A percentile compares a stretch with the other conserved stretches of the same genome.
These are phyloP conservation scores for Hipparchia sbordonii DNA, from an alignment of 2,888 invertebrate species.

Conservation along the genomic window DNA sequence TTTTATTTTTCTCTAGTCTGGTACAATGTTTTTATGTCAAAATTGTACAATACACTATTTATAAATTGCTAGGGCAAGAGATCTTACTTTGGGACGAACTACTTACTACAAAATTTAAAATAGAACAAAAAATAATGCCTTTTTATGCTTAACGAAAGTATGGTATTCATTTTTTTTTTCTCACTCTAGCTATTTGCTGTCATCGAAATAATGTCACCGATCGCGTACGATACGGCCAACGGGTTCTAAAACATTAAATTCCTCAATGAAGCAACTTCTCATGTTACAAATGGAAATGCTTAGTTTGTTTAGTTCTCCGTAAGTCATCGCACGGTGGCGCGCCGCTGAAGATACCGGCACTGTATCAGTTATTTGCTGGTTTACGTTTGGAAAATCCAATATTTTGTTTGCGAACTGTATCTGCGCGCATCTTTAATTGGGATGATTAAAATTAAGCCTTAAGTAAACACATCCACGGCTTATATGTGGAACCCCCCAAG, in stretches of 20 bases:
- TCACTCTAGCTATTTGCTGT: too few relatives aligned
- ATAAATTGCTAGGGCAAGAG: too few relatives aligned
- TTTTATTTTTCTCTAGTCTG: too few relatives aligned
- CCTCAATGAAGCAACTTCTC: constrained; percentile 33
- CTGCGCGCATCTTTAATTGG: constrained; percentile 59
- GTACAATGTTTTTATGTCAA: too few relatives aligned
- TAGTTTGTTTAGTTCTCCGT: constrained; percentile 34
- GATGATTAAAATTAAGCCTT: constrained; percentile 61
- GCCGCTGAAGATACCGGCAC: constrained; percentile 32
- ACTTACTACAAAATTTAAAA: too few relatives aligned
- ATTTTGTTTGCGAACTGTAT: constrained; percentile 55
- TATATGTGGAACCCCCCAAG: constrained; percentile 55
- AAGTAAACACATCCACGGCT: constrained; percentile 62
- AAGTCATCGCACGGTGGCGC: constrained; percentile 33
- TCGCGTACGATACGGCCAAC: constrained; percentile 15
- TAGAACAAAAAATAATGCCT: too few relatives aligned
- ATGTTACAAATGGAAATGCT: constrained; percentile 29
- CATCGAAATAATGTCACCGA: constrained; percentile 12
- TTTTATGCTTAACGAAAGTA: too few relatives aligned
- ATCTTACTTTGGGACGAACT: too few relatives aligned
- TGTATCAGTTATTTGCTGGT: constrained; percentile 57
- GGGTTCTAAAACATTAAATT: constrained; percentile 21
- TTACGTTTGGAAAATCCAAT: constrained; percentile 70
- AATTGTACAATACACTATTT: too few relatives aligned
- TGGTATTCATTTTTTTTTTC: too few relatives aligned